Percentiles rank a stretch among this genome's conserved stretches.
Conservation (phyloP, 1,140 invertebrate genomes). For the Eriosoma lanigerum region DNA sequence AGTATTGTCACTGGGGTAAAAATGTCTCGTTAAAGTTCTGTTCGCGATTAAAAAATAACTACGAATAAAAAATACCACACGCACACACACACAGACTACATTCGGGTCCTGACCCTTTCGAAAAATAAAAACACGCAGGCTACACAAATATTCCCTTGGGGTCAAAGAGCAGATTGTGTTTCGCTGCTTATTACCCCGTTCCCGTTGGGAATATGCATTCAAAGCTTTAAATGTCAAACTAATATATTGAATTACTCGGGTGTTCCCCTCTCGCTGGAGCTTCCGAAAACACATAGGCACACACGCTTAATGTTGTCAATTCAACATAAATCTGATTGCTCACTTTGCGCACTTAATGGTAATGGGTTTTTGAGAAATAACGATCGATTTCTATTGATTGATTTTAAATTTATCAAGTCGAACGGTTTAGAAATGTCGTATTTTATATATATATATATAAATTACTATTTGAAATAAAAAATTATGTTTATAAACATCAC, state of each 20-base stretch:
- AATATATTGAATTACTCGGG: conserved; percentile 50
- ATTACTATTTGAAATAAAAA: no score
- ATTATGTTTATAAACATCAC: no score
- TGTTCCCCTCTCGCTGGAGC: conserved; percentile 27
- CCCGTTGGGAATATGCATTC: conserved; percentile 43
- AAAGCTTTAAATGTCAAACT: conserved; percentile 52
- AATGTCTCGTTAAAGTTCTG: conserved; percentile 15
- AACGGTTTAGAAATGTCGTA: background rate
- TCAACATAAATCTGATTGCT: conserved; percentile 50
- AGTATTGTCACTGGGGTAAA: background rate
- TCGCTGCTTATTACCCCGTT: conserved; percentile 52
- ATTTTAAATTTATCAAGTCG: conserved; percentile 1
- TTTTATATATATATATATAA: no score
- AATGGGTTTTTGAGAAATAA: conserved; percentile 27
- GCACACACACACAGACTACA: background rate
- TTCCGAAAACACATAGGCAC: conserved; percentile 21
- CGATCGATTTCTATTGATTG: conserved; percentile 13
- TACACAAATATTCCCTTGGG: conserved; percentile 45
- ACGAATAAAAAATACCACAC: background rate
- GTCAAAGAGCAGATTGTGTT: conserved; percentile 51
- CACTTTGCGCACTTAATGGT: background rate
- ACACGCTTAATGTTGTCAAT: conserved; percentile 40
- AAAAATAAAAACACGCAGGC: conserved; percentile 37
- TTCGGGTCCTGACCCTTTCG: conserved; percentile 38
- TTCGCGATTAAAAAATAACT: background rate